phyloP scores from a whole-genome alignment of 1,140 invertebrate genomes.

The Sycophaga agraensis region DNA sequence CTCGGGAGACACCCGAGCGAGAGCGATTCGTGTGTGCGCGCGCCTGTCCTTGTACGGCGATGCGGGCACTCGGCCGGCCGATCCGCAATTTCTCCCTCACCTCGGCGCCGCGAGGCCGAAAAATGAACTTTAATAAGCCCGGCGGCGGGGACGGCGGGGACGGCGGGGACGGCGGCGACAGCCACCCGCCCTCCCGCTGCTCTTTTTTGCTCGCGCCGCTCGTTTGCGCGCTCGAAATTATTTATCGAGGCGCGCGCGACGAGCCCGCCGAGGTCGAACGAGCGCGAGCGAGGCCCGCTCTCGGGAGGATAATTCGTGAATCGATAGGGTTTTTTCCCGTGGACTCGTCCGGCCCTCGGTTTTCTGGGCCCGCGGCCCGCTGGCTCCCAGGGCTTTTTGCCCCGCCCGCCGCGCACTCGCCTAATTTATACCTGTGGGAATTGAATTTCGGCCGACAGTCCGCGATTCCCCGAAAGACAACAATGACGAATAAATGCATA shows the following conservation, averaged over 20 bases:
- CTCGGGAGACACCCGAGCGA: slow-evolving; percentile 14
- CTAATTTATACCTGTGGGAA: slow-evolving; percentile 25
- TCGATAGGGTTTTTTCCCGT: slow-evolving; percentile 11
- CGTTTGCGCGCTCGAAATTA: slow-evolving; percentile 23
- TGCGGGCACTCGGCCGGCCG: neutral
- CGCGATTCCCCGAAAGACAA: slow-evolving; percentile 8
- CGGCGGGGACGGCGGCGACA: neutral
- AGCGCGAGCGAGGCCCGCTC: slow-evolving; percentile 11
- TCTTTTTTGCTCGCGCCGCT: slow-evolving; percentile 2
- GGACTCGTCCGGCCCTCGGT: neutral
- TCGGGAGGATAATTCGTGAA: slow-evolving; percentile 14
- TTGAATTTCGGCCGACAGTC: slow-evolving; percentile 15
- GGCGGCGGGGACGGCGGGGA: neutral
- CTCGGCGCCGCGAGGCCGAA: slow-evolving; percentile 14
- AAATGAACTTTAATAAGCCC: slow-evolving; percentile 26
- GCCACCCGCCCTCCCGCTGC: neutral
- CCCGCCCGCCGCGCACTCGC: too few species aligned
- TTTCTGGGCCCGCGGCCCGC: too few species aligned
- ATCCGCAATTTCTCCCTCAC: slow-evolving; percentile 19
- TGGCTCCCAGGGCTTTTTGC: neutral
- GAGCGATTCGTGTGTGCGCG: slow-evolving; percentile 11
- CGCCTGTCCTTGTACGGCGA: slow-evolving; percentile 5
- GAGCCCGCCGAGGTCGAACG: slow-evolving; percentile 11
- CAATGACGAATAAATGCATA: slow-evolving; percentile 23
- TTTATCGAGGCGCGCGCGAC: slow-evolving; percentile 3